These are phyloP conservation scores for Palythoa caribaeorum DNA, from an alignment of 92 coral and sea anemone species.

Conservation along the genomic window DNA sequence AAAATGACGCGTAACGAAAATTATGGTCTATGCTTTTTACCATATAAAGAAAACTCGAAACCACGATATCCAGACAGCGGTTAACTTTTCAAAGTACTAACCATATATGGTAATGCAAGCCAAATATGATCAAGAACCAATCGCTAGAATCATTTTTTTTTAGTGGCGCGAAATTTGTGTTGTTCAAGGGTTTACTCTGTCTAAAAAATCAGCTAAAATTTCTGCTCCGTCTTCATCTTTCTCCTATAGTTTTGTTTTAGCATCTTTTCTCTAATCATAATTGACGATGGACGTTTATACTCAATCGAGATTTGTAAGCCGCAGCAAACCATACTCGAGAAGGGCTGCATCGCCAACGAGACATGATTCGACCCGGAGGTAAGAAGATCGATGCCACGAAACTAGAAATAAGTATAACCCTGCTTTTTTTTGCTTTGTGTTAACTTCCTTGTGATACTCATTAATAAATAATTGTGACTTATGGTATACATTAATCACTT, in stretches of 20 bases:
- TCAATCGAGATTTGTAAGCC: slow-evolving; percentile 33
- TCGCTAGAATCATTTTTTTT: not conserved
- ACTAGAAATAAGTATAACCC: not conserved
- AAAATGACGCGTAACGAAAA: slow-evolving; percentile 29
- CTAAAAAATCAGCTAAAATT: not conserved
- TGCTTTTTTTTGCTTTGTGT: not conserved
- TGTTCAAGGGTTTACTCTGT: not conserved
- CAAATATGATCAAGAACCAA: slow-evolving; percentile 26
- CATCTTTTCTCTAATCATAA: not conserved
- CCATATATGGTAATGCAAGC: slow-evolving; percentile 26
- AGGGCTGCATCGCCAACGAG: slow-evolving; percentile 32
- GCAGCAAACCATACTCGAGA: slow-evolving; percentile 45
- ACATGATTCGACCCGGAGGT: slow-evolving; percentile 37
- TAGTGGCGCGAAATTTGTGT: slow-evolving; percentile 52
- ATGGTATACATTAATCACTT: not conserved
- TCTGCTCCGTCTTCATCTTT: not conserved
- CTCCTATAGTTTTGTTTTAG: not conserved
- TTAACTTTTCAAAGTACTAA: not conserved
- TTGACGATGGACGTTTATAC: slow-evolving; percentile 22
- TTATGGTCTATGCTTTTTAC: slow-evolving; percentile 14
- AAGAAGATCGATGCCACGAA: not conserved
- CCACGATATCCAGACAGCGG: slow-evolving; percentile 32
- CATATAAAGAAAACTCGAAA: slow-evolving; percentile 4
- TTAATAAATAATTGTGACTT: not conserved
- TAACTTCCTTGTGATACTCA: not conserved